Evolutionary conservation across 2,888 invertebrate genomes (phyloP).

Genomic region (Mythimna albipuncta): DNA sequence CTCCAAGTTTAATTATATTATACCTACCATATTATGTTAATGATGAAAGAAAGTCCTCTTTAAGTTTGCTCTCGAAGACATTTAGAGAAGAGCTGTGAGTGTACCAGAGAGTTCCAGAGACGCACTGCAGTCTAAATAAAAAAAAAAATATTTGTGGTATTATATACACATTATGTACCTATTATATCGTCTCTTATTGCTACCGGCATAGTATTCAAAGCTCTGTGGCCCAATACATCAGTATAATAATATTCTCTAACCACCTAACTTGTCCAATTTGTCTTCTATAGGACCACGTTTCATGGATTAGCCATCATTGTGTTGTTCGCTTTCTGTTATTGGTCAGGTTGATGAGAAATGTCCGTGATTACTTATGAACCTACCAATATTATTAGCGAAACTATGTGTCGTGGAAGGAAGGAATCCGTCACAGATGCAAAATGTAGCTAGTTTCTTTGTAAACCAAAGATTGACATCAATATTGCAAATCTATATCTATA

Average conservation of each 20-base stretch:
- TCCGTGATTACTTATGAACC: constrained; percentile 26
- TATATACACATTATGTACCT: too few relatives aligned
- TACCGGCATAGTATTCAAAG: neutral
- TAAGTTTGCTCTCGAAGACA: too few relatives aligned
- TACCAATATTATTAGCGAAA: neutral
- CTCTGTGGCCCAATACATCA: constrained; percentile 51
- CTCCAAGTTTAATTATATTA: too few relatives aligned
- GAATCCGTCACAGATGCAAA: constrained; percentile 18
- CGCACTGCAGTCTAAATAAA: too few relatives aligned
- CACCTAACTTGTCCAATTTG: constrained; percentile 56
- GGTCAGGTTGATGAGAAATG: constrained; percentile 34
- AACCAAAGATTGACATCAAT: neutral
- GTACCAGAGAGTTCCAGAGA: too few relatives aligned
- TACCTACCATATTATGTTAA: too few relatives aligned
- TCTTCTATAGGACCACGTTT: constrained; percentile 45
- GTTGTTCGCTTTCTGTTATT: constrained; percentile 36
- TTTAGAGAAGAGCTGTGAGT: too few relatives aligned
- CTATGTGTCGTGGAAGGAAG: neutral
- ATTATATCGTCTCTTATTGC: too few relatives aligned
- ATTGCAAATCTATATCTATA: too few relatives aligned
- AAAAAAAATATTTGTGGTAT: too few relatives aligned
- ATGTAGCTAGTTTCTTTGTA: constrained; percentile 8
- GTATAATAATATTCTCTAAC: constrained; percentile 59
- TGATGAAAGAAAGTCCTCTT: too few relatives aligned
- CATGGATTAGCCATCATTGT: constrained; percentile 32